These are phyloP conservation scores for Saccostrea echinata DNA, from an alignment of 1,140 invertebrate species.

Conservation along the genomic window DNA sequence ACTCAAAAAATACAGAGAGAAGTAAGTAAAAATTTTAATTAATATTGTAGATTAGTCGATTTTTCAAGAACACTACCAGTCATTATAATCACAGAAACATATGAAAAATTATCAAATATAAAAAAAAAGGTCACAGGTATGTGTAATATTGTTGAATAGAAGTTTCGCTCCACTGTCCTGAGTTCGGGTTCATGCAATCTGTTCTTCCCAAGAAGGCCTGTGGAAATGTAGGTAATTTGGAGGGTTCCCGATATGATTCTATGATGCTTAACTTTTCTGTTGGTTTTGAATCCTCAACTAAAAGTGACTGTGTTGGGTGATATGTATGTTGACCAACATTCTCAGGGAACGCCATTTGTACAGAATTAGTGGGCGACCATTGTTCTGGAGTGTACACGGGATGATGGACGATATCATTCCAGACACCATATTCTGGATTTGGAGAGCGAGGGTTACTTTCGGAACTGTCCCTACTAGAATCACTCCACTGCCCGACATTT, in stretches of 20 bases:
- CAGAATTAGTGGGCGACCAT: not conserved
- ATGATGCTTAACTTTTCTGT: constrained; percentile 16
- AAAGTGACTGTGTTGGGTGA: constrained; percentile 3
- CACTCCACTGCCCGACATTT: constrained; percentile 60
- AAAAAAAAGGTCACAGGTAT: constrained; percentile 58
- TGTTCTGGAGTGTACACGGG: constrained; percentile 17
- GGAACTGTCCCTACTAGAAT: constrained; percentile 54
- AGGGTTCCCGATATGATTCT: not conserved
- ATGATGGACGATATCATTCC: constrained; percentile 56
- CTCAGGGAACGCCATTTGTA: constrained; percentile 36
- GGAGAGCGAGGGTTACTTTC: constrained; percentile 62
- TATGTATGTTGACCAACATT: not conserved
- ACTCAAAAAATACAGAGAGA: too few species aligned
- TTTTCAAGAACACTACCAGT: too few species aligned
- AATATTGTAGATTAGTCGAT: too few species aligned
- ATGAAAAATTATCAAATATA: not conserved
- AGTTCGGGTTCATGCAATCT: constrained; percentile 27
- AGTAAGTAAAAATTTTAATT: too few species aligned
- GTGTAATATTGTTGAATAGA: constrained; percentile 63
- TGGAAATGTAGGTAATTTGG: constrained; percentile 63
- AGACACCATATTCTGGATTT: constrained; percentile 65
- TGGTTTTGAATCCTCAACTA: not conserved
- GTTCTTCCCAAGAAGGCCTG: constrained; percentile 61
- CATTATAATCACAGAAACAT: not conserved
- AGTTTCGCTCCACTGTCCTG: constrained; percentile 44